These are phyloP conservation scores for Julus scanicus DNA, from an alignment of 2,888 invertebrate genomes.

Conservation along the genomic window DNA sequence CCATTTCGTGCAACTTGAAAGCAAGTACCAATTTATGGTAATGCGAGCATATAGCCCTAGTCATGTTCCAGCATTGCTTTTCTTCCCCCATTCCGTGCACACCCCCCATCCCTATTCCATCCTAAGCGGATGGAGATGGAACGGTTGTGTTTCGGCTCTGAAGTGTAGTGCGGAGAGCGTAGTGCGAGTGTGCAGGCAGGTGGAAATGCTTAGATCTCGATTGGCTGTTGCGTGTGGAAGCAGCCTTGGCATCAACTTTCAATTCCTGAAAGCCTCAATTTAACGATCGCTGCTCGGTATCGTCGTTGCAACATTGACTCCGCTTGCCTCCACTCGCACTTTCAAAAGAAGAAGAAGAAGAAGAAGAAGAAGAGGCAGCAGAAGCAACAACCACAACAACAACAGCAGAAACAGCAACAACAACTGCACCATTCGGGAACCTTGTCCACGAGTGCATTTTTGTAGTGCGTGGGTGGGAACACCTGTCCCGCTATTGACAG, in stretches of 20 bases:
- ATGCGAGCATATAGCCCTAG: no score
- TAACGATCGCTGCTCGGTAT: neutral
- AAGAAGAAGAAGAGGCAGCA: neutral
- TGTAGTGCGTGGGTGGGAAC: neutral
- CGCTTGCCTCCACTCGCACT: neutral
- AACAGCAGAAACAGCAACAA: neutral
- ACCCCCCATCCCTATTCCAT: neutral
- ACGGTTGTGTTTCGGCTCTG: no score
- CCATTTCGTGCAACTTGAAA: no score
- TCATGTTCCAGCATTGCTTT: no score
- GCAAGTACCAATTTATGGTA: no score
- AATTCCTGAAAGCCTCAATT: neutral
- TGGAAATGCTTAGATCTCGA: neutral
- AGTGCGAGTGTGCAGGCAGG: neutral
- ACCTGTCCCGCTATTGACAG: neutral
- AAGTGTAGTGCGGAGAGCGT: neutral
- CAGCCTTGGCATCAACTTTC: neutral
- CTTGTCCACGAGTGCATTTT: no score
- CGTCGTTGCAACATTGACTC: neutral
- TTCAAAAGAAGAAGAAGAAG: neutral
- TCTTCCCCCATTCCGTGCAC: neutral
- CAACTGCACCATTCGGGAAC: neutral
- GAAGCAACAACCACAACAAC: neutral
- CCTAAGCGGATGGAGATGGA: no score
- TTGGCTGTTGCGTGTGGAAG: neutral